Evolutionary conservation across 2,888 invertebrate genomes (phyloP).

Genomic region (Acanthosepion esculentum): DNA sequence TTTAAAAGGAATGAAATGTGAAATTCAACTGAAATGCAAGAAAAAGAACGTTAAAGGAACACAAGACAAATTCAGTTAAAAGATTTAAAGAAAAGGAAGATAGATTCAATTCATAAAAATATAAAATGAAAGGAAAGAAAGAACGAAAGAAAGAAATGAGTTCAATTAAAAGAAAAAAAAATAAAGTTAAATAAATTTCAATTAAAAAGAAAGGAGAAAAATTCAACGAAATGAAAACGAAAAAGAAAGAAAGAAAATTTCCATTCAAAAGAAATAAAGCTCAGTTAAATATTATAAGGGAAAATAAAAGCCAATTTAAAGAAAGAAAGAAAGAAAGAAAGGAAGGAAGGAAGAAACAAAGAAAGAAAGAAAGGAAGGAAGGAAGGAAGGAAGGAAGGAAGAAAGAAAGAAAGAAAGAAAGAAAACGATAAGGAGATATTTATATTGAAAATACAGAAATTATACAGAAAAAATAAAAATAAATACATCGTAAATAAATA

Average conservation of each 20-base stretch:
- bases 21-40: no score
- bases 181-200: no score
- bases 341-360: not conserved
- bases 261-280: not conserved
- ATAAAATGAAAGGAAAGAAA: not conserved
- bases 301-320: not conserved
- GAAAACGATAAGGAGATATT: not conserved
- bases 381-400: no score
- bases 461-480: no score
- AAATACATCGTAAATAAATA: no score
- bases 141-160: not conserved
- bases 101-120: no score
- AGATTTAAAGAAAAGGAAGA: no score
- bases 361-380: not conserved
- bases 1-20: no score
- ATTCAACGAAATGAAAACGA: not conserved
- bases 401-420: no score
- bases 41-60: no score
- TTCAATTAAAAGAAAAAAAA: not conserved
- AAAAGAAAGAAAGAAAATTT: not conserved
- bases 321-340: not conserved
- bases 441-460: not conserved
- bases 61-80: no score
- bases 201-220: not conserved
- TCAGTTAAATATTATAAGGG: not conserved